Evolutionary conservation across 1,140 invertebrate species (phyloP), one percentile per base, ranked within the genome.

Genomic region (Streblospio benedicti): DNA sequence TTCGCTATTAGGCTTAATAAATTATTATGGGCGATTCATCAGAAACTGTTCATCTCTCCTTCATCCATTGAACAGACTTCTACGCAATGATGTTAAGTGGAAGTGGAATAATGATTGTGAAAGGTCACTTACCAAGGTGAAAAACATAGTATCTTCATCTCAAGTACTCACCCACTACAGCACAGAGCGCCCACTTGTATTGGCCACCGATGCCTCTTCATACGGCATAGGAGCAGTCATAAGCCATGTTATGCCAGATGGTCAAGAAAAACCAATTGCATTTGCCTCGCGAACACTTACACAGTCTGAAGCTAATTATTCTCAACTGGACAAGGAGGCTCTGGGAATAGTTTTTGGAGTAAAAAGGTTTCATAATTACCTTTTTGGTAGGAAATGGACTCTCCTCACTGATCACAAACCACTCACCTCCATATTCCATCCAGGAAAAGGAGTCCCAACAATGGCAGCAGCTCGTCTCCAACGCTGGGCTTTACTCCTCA

Each of bases 371-470:
- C 71, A 77, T 58, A 35, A 76, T 41, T 80, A 76, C 50, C 35
- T 81, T 5, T 78, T 70, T 61, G 79, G 78, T 2, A 51, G 72
- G n/a, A 45, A 75, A 27, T 81, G 81, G 61, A 76, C 60, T 2
- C 57, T 82, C 3, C 60, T 70, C 16, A 82, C 77, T 2, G 79
- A 83, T 59, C 80, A 82, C 53, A 76, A 79, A 51, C 77, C 80
- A 0, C 54, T 75, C 27, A n/a, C 63, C 32, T 57, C 25, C 31
- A 55, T 71, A 0, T 64, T 71, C 31, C 33, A 62, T 12, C 59
- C 61, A 33, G 25, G 58, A n/a, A 63, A 57, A 45, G 52, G 18
- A 25, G 62, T 70, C 9, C 66, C 76, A 30, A 41, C 55, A 3
- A 63, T 71, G 43, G 56, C 65, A 20, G 67, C 71, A 14, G 56